These are phyloP conservation scores for Tyrannus savana DNA, from an alignment of 2,113 vertebrate genomes.

Conservation along the genomic window DNA sequence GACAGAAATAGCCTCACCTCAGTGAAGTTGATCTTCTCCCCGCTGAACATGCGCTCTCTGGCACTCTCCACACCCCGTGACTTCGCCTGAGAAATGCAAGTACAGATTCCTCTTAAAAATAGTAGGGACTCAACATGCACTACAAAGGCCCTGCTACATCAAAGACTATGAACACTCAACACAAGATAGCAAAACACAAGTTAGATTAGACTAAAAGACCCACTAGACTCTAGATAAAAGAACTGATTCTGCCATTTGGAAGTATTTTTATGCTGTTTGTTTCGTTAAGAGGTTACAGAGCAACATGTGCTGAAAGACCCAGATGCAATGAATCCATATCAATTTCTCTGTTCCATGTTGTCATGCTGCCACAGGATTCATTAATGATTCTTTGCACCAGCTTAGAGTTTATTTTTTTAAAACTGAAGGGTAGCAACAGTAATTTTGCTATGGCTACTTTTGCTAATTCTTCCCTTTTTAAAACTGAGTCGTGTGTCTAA, in stretches of 20 bases:
- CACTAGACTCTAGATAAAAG: not conserved
- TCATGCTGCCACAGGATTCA: not conserved
- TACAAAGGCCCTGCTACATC: not conserved
- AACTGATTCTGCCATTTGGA: not conserved
- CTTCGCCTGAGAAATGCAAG: constrained; percentile 81
- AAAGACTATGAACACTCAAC: not conserved
- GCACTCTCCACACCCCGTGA: constrained; percentile 89
- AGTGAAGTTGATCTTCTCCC: constrained; percentile 96
- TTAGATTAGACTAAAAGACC: not conserved
- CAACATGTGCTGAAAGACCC: not conserved
- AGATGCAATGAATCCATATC: not conserved
- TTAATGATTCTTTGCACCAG: not conserved
- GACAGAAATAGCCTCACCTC: constrained; percentile 81
- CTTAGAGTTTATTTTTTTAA: not conserved
- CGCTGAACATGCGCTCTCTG: constrained; percentile 90
- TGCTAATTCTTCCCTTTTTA: not conserved
- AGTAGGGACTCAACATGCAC: not conserved
- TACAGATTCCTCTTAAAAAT: not conserved
- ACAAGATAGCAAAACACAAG: not conserved
- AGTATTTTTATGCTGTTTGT: not conserved
- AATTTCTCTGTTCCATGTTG: not conserved
- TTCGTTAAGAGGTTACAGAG: not conserved
- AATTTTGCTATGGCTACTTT: not conserved
- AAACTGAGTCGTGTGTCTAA: not conserved
- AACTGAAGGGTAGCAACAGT: not conserved